Evolutionary conservation across 2,797 vertebrate species (phyloP).

Genomic region (Sebastes minor): DNA sequence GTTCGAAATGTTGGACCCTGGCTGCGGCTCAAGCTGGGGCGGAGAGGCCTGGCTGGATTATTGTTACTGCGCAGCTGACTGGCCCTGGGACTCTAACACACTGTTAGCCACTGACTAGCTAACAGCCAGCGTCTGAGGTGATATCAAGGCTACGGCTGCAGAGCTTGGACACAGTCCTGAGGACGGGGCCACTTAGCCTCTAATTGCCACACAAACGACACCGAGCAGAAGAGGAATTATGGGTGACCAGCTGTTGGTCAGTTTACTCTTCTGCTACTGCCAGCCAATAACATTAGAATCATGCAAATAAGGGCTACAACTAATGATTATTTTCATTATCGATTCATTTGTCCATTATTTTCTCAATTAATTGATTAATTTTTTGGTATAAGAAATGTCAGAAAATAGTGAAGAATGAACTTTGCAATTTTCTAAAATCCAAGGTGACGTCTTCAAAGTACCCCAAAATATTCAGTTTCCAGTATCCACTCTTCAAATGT

Average conservation of each 20-base stretch:
- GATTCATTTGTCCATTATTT: neutral
- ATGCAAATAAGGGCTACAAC: neutral
- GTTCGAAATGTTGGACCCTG: conserved; percentile 93
- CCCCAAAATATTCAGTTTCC: neutral
- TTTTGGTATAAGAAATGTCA: neutral
- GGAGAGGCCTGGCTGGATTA: conserved; percentile 87
- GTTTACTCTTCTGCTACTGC: conserved; percentile 33
- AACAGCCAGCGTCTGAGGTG: conserved; percentile 49
- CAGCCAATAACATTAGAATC: neutral
- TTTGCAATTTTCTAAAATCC: neutral
- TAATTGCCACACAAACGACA: conserved; percentile 62
- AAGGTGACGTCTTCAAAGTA: neutral
- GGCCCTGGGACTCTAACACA: conserved; percentile 63
- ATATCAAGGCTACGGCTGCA: conserved; percentile 64
- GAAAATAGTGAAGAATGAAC: neutral
- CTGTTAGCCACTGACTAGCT: conserved; percentile 49
- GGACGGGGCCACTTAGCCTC: conserved; percentile 38
- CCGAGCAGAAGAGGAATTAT: conserved; percentile 57
- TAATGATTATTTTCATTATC: neutral
- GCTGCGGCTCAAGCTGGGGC: conserved; percentile 71
- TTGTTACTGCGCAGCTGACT: conserved; percentile 90
- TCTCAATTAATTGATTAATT: neutral
- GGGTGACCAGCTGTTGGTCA: conserved; percentile 67
- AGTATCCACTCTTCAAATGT: neutral
- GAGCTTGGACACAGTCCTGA: conserved; percentile 67